Conservation (phyloP, 53 echinoderm and acorn worm genomes). For the Astropecten irregularis region DNA sequence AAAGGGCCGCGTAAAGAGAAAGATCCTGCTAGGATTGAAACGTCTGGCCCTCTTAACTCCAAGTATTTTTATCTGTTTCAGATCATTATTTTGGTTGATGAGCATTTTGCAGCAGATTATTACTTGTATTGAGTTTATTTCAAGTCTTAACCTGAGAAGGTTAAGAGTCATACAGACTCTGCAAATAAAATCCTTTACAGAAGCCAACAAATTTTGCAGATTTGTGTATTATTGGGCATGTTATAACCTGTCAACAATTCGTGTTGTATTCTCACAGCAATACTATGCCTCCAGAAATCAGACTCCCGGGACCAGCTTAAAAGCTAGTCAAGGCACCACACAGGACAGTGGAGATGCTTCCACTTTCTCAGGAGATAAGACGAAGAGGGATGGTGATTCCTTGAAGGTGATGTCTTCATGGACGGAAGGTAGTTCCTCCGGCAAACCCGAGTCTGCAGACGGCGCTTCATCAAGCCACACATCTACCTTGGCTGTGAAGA, state of each 20-base stretch:
- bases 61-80: too few species aligned
- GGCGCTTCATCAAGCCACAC: not conserved
- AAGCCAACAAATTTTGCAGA: too few species aligned
- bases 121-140: too few species aligned
- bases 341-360: not conserved
- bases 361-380: not conserved
- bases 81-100: too few species aligned
- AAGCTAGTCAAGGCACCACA: slow-evolving; percentile 12
- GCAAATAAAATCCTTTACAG: too few species aligned
- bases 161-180: too few species aligned
- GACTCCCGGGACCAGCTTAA: slow-evolving; percentile 19
- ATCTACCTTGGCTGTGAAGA: not conserved
- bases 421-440: not conserved
- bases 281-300: slow-evolving; percentile 51
- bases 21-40: too few species aligned
- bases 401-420: not conserved
- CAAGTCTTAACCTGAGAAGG: too few species aligned
- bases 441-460: not conserved
- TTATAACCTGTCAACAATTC: not conserved
- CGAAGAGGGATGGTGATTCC: not conserved
- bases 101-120: too few species aligned
- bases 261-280: slow-evolving; percentile 50
- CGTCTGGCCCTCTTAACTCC: too few species aligned
- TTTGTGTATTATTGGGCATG: too few species aligned
- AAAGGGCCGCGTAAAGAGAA: too few species aligned